These are phyloP conservation scores for Dorcus parallelipipedus DNA, from an alignment of 2,888 invertebrate genomes.

Conservation along the genomic window DNA sequence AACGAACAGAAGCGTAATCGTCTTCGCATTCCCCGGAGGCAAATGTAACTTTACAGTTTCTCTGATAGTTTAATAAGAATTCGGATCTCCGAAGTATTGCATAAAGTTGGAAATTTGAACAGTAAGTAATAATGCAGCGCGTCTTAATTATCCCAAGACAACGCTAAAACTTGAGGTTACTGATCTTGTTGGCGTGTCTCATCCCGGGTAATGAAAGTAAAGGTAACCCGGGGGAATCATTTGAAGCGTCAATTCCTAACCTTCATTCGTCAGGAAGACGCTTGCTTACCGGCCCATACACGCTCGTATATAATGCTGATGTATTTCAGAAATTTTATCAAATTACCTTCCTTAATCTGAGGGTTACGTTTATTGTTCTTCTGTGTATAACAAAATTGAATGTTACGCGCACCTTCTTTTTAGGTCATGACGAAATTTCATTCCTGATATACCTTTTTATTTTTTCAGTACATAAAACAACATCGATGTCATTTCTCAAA, in stretches of 20 bases:
- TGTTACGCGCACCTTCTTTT: no score
- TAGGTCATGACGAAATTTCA: no score
- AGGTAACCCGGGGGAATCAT: slow-evolving; percentile 2
- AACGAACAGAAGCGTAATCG: background rate
- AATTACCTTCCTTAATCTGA: no score
- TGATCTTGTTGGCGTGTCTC: slow-evolving; percentile 5
- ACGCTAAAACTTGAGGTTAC: slow-evolving; percentile 2
- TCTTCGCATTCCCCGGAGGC: background rate
- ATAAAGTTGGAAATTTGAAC: slow-evolving; percentile 1
- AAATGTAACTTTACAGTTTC: background rate
- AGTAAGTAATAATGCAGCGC: slow-evolving; percentile 1
- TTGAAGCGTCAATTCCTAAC: background rate
- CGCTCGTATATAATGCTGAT: no score
- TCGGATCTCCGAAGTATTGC: background rate
- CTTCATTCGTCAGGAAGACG: background rate
- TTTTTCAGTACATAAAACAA: no score
- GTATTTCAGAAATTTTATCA: no score
- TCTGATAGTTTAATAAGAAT: slow-evolving; percentile 1
- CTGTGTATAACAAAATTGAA: no score
- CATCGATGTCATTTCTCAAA: no score
- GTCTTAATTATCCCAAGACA: slow-evolving; percentile 2
- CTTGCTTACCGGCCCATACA: no score
- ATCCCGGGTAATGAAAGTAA: slow-evolving; percentile 6
- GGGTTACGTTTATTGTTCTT: no score
- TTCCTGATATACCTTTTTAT: no score